Evolutionary conservation across 2,113 vertebrate species (phyloP), one percentile per base, ranked within the genome.

Genomic region (Machaerirhynchus nigripectus): DNA sequence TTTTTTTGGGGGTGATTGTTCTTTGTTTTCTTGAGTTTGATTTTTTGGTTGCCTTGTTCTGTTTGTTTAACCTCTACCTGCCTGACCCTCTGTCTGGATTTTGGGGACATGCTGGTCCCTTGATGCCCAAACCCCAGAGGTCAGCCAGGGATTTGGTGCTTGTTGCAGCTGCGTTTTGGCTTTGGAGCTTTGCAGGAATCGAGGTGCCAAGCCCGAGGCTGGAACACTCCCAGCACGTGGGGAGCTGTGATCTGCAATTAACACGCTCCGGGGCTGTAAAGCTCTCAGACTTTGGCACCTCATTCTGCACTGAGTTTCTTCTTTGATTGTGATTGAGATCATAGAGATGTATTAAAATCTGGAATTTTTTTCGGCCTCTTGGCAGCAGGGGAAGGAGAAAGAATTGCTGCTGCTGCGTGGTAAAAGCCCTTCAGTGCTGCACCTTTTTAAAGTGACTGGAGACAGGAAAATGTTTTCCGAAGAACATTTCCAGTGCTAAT

Each of bases 221-320:
- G 93, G 81, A 90, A 46, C 4, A 0, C 57, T 53, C 61, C 63
- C 93, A 90, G 35, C 1, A 1, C 35, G n/a, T 80, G 68, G 46
- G 84, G 53, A 82, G 77, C 49, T 69, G 15, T 37, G 44, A 61
- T 85, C 61, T 87, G 70, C 74, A 84, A 69, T 93, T 69, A 19
- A 27, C 73, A 60, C 37, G 44, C 53, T 14, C 53, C 46, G 50
- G 33, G 46, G 26, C 63, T 52, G 2, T 7, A 33, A 37, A 68
- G 27, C 84, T 52, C 46, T 59, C 18, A 50, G n/a, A 5, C 13
- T 91, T 35, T 64, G 84, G 52, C 67, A 46, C n/a, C 18, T 75
- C 49, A 4, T 53, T 84, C 57, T 68, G 24, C 28, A 55, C 27
- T 11, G 30, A 33, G 15, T n/a, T 89, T 35, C 40, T 47, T 24